These are phyloP conservation scores for Pardalotus punctatus DNA, from an alignment of 2,113 vertebrate species.

Conservation along the genomic window DNA sequence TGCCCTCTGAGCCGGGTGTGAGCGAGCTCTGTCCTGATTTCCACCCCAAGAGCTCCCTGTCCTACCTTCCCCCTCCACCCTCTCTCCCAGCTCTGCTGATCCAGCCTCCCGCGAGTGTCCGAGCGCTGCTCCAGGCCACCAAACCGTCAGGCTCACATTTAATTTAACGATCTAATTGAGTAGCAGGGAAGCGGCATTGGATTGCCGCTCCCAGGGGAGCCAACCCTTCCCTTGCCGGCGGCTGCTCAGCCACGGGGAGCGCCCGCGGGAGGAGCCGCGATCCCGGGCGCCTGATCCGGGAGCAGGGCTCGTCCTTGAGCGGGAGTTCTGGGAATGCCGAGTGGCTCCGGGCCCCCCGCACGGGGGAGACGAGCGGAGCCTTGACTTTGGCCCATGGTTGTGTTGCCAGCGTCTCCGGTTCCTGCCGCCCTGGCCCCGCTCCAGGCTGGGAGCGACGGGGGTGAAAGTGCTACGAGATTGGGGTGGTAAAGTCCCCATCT, in stretches of 20 bases:
- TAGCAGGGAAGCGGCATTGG: background rate
- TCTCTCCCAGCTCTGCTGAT: background rate
- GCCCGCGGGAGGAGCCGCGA: background rate
- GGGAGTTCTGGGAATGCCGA: accelerated
- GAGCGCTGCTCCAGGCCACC: background rate
- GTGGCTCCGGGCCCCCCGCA: accelerated
- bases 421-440: background rate
- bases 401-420: background rate
- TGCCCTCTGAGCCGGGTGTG: background rate
- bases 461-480: accelerated
- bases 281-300: background rate
- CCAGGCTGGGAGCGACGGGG: background rate
- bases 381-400: background rate
- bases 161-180: background rate
- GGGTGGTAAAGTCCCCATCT: background rate
- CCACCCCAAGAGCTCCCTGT: background rate
- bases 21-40: background rate
- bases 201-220: background rate
- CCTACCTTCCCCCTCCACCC: accelerated
- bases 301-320: background rate
- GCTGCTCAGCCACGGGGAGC: background rate
- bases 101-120: background rate
- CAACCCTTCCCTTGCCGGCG: accelerated
- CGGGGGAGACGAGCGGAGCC: background rate
- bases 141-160: background rate